These are phyloP conservation scores for Epinephelus fuscoguttatus DNA, from an alignment of 2,113 vertebrate genomes.

Conservation along the genomic window DNA sequence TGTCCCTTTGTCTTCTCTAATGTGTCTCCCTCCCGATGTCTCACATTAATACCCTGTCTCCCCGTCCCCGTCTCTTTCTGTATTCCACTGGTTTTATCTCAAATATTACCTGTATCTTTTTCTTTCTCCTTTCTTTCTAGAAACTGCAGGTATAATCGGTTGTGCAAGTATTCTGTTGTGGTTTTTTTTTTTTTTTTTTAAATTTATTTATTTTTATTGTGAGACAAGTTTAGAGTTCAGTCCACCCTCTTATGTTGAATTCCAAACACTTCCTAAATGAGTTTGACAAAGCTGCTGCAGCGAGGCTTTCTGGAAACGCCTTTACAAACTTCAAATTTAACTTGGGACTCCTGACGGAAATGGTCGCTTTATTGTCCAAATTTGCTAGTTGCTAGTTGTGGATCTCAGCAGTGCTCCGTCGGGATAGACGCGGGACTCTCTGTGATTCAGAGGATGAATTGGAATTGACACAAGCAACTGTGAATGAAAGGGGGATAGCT, in stretches of 20 bases:
- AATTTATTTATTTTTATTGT: slow-evolving; percentile 45
- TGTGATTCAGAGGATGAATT: slow-evolving; percentile 65
- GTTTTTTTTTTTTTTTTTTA: background rate
- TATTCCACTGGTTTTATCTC: slow-evolving; percentile 80
- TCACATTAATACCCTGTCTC: slow-evolving; percentile 71
- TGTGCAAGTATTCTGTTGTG: slow-evolving; percentile 85
- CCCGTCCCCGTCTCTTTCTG: slow-evolving; percentile 78
- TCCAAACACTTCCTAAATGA: slow-evolving; percentile 69
- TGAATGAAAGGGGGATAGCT: slow-evolving; percentile 69
- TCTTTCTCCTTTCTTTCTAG: slow-evolving; percentile 85
- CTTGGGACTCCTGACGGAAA: slow-evolving; percentile 38
- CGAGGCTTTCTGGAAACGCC: slow-evolving; percentile 38
- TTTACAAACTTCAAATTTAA: slow-evolving; percentile 45
- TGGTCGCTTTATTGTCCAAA: slow-evolving; percentile 33
- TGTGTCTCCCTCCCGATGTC: slow-evolving; percentile 71
- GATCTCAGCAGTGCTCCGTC: slow-evolving; percentile 46
- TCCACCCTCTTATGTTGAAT: slow-evolving; percentile 76
- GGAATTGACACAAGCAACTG: slow-evolving; percentile 67
- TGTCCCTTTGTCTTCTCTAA: slow-evolving; percentile 75
- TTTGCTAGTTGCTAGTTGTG: slow-evolving; percentile 22
- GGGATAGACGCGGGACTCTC: slow-evolving; percentile 28
- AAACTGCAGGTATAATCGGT: slow-evolving; percentile 86
- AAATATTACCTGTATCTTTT: slow-evolving; percentile 82
- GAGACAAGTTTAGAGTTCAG: slow-evolving; percentile 70
- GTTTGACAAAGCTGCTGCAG: slow-evolving; percentile 52